Conservation (phyloP, 2,113 vertebrate genomes). For the Coracopsis vasa region DNA sequence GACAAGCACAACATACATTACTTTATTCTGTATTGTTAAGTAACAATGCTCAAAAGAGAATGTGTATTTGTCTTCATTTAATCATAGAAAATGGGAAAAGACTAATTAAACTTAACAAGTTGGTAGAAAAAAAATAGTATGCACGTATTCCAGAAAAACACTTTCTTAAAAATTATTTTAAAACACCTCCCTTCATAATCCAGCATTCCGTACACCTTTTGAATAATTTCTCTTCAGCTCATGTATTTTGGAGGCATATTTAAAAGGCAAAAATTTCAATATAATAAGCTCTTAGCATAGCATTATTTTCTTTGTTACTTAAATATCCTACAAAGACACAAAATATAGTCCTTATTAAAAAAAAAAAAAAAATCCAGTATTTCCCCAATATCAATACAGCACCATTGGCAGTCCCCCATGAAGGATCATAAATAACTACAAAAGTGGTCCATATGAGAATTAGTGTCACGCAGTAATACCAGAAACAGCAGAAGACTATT, state of each 20-base stretch:
- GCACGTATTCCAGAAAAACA: neutral
- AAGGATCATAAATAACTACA: neutral
- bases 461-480: neutral
- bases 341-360: neutral
- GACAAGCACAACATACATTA: neutral
- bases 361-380: neutral
- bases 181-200: neutral
- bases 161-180: neutral
- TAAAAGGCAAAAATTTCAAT: neutral
- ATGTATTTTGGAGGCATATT: neutral
- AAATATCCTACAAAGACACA: neutral
- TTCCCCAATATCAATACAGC: neutral
- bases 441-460: neutral
- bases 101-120: neutral
- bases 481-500: neutral
- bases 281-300: neutral
- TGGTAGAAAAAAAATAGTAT: neutral
- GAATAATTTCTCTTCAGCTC: neutral
- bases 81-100: neutral
- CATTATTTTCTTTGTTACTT: neutral
- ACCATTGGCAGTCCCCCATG: neutral
- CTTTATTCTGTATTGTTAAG: neutral
- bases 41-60: neutral
- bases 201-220: neutral
- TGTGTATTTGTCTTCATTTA: neutral